Evolutionary conservation across 2,113 vertebrate genomes (phyloP).

Genomic region (Ctenodactylus gundi): DNA sequence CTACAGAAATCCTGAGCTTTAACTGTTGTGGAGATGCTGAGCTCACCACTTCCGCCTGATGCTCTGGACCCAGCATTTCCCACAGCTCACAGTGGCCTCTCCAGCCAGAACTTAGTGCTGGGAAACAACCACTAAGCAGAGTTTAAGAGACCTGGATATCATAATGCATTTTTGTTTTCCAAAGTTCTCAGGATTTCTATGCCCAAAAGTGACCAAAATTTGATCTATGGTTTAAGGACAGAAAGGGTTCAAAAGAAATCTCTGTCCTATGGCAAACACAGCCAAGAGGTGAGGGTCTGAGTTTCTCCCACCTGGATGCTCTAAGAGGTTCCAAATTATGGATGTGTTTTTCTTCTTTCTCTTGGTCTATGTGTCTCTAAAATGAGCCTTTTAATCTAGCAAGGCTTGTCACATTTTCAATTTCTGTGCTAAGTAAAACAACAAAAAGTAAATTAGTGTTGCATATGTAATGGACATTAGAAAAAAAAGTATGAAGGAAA

Average conservation of each 20-base stretch:
- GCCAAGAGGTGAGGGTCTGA: not conserved
- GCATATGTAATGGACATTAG: conserved; percentile 64
- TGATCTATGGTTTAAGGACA: not conserved
- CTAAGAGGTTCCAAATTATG: conserved; percentile 46
- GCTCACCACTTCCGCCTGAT: not conserved
- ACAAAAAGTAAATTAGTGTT: conserved; percentile 79
- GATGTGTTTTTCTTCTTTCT: conserved; percentile 62
- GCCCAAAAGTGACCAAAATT: not conserved
- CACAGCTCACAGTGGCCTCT: fast-evolving
- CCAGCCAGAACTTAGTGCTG: not conserved
- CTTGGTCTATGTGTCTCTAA: conserved; percentile 70
- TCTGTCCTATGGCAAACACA: not conserved
- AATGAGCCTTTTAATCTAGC: conserved; percentile 76
- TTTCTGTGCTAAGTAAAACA: conserved; percentile 74
- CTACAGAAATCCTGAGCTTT: not conserved
- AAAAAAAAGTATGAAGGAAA: conserved; percentile 74
- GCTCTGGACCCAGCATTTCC: fast-evolving
- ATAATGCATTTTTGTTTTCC: not conserved
- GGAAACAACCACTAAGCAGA: not conserved
- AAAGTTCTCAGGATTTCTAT: not conserved
- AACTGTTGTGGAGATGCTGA: not conserved
- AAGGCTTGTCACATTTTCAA: conserved; percentile 74
- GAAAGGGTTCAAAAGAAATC: not conserved
- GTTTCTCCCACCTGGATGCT: conserved; percentile 60
- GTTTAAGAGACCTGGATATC: not conserved